Evolutionary conservation across 2,113 vertebrate species (phyloP), one percentile per base, ranked within the genome.

Genomic region (Sigmodon hispidus): DNA sequence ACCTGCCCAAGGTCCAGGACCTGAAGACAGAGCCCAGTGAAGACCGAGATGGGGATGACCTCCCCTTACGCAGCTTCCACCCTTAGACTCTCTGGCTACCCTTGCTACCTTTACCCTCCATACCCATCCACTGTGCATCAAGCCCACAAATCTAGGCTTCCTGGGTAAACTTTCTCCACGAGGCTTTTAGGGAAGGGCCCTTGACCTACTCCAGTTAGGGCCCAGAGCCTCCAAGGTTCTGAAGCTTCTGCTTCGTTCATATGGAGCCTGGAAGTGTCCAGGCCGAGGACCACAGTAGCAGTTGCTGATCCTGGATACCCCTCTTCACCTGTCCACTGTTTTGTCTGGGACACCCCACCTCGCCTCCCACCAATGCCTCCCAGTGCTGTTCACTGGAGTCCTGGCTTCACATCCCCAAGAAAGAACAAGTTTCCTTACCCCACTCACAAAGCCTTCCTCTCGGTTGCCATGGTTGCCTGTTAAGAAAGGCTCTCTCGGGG

Each of bases 31-130:
- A 98, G 94, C 92, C 97, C 0, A 0, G 22, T 0, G 83, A 92
- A 1, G 98, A 99, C 92, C 98, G 67, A 0, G 99, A 99, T 0
- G 97, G 92, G 0, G 99, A 99, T 55, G 98, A 99, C 94, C 97
- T 99, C 89, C 99, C 99, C 2, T 98, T 99, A 55, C 99, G 98
- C 96, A 99, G 99, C 98, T 99, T 99, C 96, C 98, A 99, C 17
- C 99, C 99, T 0, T 99, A 98, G 79, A 52, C 0, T 1, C n/a
- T 2, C 6, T 16, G 11, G 21, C 3, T 3, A 13, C 43, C 43
- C 50, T 0, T 1, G 36, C 63, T 72, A 29, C 8, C 0, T n/a
- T 0, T 48, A 6, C 45, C 36, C 45, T 29, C 69, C 0, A 0
- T 0, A 59, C 31, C 43, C 10, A 10, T 57, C 29, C 29, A 4